These are phyloP conservation scores for Zapus hudsonius DNA, from an alignment of 2,113 vertebrate genomes.

Conservation along the genomic window DNA sequence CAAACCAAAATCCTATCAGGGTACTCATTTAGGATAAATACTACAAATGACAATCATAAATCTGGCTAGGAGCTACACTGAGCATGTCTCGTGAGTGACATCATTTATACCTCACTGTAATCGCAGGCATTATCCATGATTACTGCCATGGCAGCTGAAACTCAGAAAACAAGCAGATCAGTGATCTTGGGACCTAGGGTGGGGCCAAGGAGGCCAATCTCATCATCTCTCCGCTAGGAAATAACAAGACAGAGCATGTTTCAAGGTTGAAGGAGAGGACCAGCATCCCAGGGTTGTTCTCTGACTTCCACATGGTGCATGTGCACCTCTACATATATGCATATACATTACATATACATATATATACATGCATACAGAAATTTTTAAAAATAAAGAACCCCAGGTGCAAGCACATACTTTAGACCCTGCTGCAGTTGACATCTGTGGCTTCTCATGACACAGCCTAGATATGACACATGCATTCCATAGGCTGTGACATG, in stretches of 20 bases:
- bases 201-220: too few relatives aligned
- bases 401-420: neutral
- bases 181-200: neutral
- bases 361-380: too few relatives aligned
- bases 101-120: neutral
- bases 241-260: too few relatives aligned
- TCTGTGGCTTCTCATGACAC: neutral
- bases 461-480: neutral
- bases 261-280: neutral
- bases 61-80: neutral
- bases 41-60: too few relatives aligned
- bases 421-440: neutral
- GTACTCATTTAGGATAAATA: neutral
- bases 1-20: fast-evolving
- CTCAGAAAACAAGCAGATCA: neutral
- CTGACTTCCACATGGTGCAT: neutral
- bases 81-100: neutral
- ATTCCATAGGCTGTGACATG: fast-evolving
- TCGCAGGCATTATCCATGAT: neutral
- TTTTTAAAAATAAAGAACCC: neutral
- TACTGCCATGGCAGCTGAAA: neutral
- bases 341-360: too few relatives aligned
- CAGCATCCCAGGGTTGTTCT: neutral
- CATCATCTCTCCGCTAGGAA: neutral
- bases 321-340: fast-evolving